A percentile compares a stretch with the other conserved stretches of the same genome.
Evolutionary conservation across 37 sponge, comb jelly and placozoan genomes (phyloP).

Genomic region (Ephydatia muelleri): DNA sequence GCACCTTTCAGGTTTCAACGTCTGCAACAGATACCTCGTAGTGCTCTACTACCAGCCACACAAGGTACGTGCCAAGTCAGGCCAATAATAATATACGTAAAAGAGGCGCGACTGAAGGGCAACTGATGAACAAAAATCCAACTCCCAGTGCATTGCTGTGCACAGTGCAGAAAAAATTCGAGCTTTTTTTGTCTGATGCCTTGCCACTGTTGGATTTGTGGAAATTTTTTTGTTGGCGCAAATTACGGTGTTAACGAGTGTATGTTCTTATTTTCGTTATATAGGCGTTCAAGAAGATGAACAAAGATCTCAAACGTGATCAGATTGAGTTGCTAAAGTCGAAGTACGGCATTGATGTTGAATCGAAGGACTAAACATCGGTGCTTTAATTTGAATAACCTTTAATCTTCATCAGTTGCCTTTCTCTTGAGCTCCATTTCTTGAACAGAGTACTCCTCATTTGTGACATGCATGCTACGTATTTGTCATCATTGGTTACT

Average conservation of each 20-base stretch:
- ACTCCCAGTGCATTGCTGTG: constrained; percentile 19
- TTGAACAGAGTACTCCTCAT: too few relatives aligned
- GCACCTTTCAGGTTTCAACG: constrained; percentile 98
- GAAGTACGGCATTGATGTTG: constrained; percentile 95
- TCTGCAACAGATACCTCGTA: constrained; percentile 98
- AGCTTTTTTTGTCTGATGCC: constrained; percentile 39
- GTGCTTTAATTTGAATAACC: background rate
- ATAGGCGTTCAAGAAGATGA: constrained; percentile 94
- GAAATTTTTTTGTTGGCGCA: background rate
- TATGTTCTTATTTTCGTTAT: background rate
- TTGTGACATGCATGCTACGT: background rate
- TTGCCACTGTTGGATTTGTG: background rate
- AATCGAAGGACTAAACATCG: constrained; percentile 28
- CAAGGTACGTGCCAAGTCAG: constrained; percentile 56
- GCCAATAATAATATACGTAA: background rate
- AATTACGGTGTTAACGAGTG: background rate
- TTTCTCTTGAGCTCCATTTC: background rate
- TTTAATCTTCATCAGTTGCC: background rate
- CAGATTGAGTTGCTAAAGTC: constrained; percentile 91
- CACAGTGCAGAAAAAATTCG: background rate
- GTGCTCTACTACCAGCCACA: constrained; percentile 99
- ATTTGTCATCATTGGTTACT: background rate
- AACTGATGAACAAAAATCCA: constrained; percentile 38
- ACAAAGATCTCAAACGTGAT: constrained; percentile 91
- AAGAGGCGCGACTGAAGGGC: constrained; percentile 13